A percentile compares a stretch with the other conserved stretches of the same genome.
These are phyloP conservation scores for Heliconius congener DNA, from an alignment of 1,140 invertebrate genomes.

Conservation along the genomic window DNA sequence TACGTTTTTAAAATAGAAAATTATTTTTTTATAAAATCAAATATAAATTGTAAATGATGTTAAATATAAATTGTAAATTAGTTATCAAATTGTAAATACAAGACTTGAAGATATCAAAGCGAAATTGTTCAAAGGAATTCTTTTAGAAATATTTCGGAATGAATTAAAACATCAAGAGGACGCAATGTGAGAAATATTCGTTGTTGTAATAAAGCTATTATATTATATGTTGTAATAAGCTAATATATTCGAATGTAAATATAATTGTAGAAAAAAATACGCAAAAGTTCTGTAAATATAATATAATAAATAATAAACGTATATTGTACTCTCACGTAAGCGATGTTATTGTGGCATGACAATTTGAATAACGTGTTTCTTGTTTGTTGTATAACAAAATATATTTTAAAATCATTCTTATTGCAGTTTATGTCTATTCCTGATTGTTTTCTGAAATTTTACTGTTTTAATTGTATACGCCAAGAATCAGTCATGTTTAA, in stretches of 20 bases:
- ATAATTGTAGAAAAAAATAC: background rate
- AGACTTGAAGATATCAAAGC: constrained; percentile 16
- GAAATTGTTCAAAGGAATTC: constrained; percentile 23
- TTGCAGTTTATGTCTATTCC: background rate
- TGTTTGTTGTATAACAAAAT: constrained; percentile 1
- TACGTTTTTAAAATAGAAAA: background rate
- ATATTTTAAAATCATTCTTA: constrained; percentile 13
- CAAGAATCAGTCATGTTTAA: background rate
- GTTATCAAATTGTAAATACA: constrained; percentile 19
- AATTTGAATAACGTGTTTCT: constrained; percentile 20
- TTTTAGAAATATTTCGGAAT: constrained; percentile 17
- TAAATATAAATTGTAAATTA: constrained; percentile 22
- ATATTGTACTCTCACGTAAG: background rate
- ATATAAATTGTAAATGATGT: constrained; percentile 19
- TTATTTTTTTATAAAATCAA: constrained; percentile 14
- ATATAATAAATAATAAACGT: constrained; percentile 14
- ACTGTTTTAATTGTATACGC: background rate
- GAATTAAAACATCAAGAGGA: constrained; percentile 23
- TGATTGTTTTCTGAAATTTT: background rate
- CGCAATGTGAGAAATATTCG: constrained; percentile 21
- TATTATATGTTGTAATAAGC: too few relatives aligned
- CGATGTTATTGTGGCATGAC: constrained; percentile 24
- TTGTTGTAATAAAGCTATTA: constrained; percentile 20
- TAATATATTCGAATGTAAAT: constrained; percentile 26
- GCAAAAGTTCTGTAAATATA: background rate